Evolutionary conservation across 2,797 vertebrate species (phyloP).

Genomic region (Alca torda): DNA sequence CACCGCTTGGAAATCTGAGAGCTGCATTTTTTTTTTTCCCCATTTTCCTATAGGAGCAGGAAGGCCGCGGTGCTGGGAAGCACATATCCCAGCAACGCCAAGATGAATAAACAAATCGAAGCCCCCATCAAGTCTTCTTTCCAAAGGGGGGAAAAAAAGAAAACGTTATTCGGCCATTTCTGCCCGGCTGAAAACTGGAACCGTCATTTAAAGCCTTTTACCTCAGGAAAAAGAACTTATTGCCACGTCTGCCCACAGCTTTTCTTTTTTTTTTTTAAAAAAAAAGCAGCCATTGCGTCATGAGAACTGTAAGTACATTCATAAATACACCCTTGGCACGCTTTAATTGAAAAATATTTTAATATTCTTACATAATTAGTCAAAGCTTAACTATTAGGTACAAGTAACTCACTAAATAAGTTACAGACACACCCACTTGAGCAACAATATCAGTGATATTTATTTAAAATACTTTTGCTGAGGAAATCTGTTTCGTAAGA

Average conservation of each 20-base stretch:
- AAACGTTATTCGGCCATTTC: background rate
- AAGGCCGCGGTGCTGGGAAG: background rate
- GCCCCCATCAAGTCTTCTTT: background rate
- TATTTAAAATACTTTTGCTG: constrained; percentile 81
- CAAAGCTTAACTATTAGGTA: constrained; percentile 2
- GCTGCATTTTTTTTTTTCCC: background rate
- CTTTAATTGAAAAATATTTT: constrained; percentile 40
- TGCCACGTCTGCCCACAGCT: background rate
- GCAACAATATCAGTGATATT: constrained; percentile 74
- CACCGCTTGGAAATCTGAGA: background rate
- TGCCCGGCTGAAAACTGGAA: background rate
- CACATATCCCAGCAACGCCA: background rate
- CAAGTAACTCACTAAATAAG: constrained; percentile 27
- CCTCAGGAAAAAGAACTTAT: background rate
- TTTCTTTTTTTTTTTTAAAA: background rate
- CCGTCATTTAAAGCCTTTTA: background rate
- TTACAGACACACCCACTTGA: constrained; percentile 68
- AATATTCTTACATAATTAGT: constrained; percentile 17
- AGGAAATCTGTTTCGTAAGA: constrained; percentile 64
- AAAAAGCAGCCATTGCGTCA: background rate
- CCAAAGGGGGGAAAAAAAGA: background rate
- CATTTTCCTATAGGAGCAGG: background rate
- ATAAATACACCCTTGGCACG: background rate
- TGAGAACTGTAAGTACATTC: constrained; percentile 1
- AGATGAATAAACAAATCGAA: background rate